phyloP scores from a whole-genome alignment of 1,140 invertebrate genomes.

The Amyelois transitella region DNA sequence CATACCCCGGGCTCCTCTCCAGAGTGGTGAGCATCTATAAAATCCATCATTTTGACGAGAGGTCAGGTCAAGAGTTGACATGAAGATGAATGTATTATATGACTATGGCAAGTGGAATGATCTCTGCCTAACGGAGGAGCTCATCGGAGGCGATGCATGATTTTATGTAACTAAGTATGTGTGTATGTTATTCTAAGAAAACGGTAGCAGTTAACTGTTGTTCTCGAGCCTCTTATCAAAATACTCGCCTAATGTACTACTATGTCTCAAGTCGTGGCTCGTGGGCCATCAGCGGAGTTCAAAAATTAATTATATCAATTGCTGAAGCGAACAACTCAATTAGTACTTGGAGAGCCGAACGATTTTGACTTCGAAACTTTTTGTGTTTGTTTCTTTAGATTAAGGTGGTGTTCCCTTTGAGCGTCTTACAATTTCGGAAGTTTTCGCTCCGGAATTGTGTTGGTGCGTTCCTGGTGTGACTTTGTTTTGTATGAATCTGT shows the following conservation, averaged over 20 bases:
- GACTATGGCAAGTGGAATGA: no score
- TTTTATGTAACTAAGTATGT: no score
- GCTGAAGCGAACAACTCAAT: conserved; percentile 47
- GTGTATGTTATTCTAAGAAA: no score
- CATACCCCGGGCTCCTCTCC: no score
- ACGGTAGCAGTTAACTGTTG: no score
- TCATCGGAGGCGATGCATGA: no score
- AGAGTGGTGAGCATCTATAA: no score
- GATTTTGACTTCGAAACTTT: conserved; percentile 19
- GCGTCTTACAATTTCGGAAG: neutral
- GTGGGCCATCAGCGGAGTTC: conserved; percentile 29
- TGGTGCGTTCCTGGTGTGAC: neutral
- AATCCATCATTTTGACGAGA: no score
- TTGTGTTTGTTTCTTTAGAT: conserved; percentile 3
- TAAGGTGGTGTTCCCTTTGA: neutral
- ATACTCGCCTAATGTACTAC: neutral
- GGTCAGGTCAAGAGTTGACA: no score
- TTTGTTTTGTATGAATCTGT: neutral
- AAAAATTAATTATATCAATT: conserved; percentile 58
- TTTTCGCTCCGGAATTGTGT: neutral
- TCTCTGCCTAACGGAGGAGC: no score
- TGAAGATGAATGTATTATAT: no score
- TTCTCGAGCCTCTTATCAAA: conserved; percentile 20
- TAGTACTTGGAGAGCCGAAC: conserved; percentile 19
- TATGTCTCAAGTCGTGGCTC: neutral